phyloP scores from a whole-genome alignment of 2,113 vertebrate species.

The Pungitius pungitius region DNA sequence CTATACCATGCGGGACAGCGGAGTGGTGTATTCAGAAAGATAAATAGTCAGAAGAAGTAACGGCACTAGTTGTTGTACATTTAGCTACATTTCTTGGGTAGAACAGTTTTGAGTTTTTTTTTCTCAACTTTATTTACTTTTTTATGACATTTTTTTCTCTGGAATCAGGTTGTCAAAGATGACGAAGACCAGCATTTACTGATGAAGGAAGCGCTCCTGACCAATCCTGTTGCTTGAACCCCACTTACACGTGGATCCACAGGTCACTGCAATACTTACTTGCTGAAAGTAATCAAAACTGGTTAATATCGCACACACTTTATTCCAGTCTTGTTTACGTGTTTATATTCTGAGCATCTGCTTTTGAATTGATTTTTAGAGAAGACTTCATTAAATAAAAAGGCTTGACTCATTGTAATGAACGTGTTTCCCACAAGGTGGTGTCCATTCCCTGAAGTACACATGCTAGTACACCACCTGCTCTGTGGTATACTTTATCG shows the following conservation, averaged over 20 bases:
- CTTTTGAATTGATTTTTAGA: no score
- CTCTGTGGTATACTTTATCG: neutral
- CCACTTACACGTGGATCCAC: neutral
- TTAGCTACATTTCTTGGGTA: no score
- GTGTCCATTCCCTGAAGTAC: neutral
- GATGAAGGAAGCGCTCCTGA: constrained; percentile 32
- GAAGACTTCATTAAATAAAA: no score
- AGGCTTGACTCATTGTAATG: neutral
- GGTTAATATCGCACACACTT: neutral
- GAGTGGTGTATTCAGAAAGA: neutral
- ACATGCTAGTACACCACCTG: neutral
- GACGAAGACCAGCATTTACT: constrained; percentile 18
- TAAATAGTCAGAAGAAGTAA: neutral
- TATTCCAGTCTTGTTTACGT: no score
- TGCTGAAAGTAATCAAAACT: neutral
- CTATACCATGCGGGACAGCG: no score
- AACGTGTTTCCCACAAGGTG: constrained; percentile 17
- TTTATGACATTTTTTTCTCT: constrained; percentile 9
- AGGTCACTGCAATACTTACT: neutral
- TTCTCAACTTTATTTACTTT: neutral
- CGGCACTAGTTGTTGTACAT: neutral
- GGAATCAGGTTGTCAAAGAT: constrained; percentile 36
- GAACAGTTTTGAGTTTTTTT: no score
- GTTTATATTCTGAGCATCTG: no score
- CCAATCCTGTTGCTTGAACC: constrained; percentile 26